Evolutionary conservation across 2,113 vertebrate genomes (phyloP).

Genomic region (Poeciliopsis prolifica): DNA sequence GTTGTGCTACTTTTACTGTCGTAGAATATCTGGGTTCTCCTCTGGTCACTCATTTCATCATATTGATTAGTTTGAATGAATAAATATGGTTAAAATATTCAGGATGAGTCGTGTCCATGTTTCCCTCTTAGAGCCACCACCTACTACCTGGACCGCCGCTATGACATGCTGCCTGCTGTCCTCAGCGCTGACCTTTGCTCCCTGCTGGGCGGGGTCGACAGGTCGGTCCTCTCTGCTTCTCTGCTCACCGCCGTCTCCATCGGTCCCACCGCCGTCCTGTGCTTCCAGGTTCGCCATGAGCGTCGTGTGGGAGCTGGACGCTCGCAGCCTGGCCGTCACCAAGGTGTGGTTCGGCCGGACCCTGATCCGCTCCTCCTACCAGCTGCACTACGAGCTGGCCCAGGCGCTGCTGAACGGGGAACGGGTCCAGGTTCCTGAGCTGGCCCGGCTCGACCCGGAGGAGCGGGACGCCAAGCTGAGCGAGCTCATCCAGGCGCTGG

Average conservation of each 20-base stretch:
- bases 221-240: conserved; percentile 74
- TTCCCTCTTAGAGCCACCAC: conserved; percentile 87
- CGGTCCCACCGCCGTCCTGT: no score
- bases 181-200: conserved; percentile 93
- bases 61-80: no score
- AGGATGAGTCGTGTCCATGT: neutral
- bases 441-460: conserved; percentile 67
- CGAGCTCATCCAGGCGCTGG: conserved; percentile 82
- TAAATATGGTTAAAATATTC: neutral
- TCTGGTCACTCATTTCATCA: no score
- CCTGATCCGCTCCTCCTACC: conserved; percentile 91
- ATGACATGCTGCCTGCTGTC: conserved; percentile 91
- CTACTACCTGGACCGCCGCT: conserved; percentile 92
- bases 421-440: conserved; percentile 79
- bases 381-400: conserved; percentile 91
- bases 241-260: no score
- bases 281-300: conserved; percentile 89
- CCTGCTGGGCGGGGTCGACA: conserved; percentile 89
- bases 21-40: no score
- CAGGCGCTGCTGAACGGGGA: conserved; percentile 88
- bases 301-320: conserved; percentile 90
- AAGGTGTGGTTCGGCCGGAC: conserved; percentile 84
- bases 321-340: conserved; percentile 74
- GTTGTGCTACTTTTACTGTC: no score
- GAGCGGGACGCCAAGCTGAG: conserved; percentile 67